These are phyloP conservation scores for Scaptomyza montana DNA, from an alignment of 1,140 invertebrate species.

Conservation along the genomic window DNA sequence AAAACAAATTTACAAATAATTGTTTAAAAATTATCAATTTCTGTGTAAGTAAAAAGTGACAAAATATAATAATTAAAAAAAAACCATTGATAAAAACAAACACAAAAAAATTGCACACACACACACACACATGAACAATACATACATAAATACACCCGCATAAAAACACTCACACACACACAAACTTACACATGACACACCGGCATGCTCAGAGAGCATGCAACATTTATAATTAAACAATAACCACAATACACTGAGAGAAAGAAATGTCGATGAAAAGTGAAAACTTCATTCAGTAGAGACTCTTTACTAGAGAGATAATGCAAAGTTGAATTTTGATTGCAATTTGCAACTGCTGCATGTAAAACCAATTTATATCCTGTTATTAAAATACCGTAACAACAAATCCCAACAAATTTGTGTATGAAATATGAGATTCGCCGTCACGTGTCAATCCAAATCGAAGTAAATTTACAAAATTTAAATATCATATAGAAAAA, in stretches of 20 bases:
- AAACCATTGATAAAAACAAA: background rate
- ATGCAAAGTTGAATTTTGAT: constrained; percentile 49
- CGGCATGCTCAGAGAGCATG: constrained; percentile 65
- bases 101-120: constrained; percentile 39
- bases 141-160: constrained; percentile 15
- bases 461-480: constrained; percentile 67
- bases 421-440: constrained; percentile 52
- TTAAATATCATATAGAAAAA: constrained; percentile 4
- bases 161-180: constrained; percentile 1
- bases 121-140: background rate
- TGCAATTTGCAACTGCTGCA: constrained; percentile 48
- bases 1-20: constrained; percentile 81
- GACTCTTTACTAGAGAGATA: no score
- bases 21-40: constrained; percentile 72
- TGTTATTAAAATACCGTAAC: constrained; percentile 37
- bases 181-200: constrained; percentile 43
- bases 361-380: constrained; percentile 49
- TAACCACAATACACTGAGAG: constrained; percentile 34
- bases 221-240: constrained; percentile 49
- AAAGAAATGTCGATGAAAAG: constrained; percentile 10
- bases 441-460: constrained; percentile 62
- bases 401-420: constrained; percentile 69
- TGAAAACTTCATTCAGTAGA: constrained; percentile 33
- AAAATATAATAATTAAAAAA: constrained; percentile 16
- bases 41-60: constrained; percentile 51